A percentile compares a stretch with the other conserved stretches of the same genome.
phyloP scores from a whole-genome alignment of 1,140 invertebrate genomes.

The Patella vulgata region DNA sequence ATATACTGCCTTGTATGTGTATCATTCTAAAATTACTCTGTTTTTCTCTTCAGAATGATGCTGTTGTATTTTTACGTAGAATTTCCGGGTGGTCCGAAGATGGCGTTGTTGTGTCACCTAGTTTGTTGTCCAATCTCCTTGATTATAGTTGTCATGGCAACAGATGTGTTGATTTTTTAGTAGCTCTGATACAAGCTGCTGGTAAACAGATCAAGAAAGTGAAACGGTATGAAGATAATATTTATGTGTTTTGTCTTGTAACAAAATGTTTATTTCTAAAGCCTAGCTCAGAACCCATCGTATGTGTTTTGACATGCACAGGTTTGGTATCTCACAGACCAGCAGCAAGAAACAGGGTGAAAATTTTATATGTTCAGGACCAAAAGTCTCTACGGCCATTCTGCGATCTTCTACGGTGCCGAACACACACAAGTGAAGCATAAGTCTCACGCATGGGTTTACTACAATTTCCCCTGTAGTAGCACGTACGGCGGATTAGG shows the following conservation, averaged over 20 bases:
- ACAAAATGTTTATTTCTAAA: background rate
- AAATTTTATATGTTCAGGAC: no score
- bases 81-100: slow-evolving; percentile 10
- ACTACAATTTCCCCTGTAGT: background rate
- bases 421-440: no score
- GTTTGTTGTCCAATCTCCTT: slow-evolving; percentile 7
- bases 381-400: no score
- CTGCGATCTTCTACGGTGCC: no score
- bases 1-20: no score
- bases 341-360: background rate
- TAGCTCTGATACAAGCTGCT: background rate
- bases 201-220: slow-evolving; percentile 6
- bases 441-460: no score
- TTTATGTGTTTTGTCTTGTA: no score
- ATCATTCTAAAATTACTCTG: no score
- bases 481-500: background rate
- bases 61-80: slow-evolving; percentile 6
- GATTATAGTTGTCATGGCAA: background rate
- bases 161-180: background rate
- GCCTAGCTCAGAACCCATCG: background rate
- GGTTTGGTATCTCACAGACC: background rate
- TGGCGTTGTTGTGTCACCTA: background rate
- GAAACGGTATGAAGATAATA: slow-evolving; percentile 3
- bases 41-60: slow-evolving; percentile 6
- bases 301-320: no score